Base-by-base conservation (phyloP, 2,797 vertebrate species). In the Parambassis ranga region DNA sequence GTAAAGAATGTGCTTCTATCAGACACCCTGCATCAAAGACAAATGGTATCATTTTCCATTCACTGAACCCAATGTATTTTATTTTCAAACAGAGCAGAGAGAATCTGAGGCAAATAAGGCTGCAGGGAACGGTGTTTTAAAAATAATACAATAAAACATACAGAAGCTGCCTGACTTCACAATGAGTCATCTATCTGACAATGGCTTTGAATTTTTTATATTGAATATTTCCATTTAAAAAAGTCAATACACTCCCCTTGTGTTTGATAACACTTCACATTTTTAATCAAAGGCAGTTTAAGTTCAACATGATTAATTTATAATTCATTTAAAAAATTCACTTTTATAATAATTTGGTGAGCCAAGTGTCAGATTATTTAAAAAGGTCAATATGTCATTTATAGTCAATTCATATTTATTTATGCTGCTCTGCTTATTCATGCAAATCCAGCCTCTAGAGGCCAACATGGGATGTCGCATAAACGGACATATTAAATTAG, bases 11-110 rank as follows among this genome's bases (percentile, higher is more conserved):
- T 1, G 18, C 33, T 35, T 50, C 10, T 81, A n/a, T 57, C 67
- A 33, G 56, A 55, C 32, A 60, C 44, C 37, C 39, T 61, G 49
- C 80, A 55, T 60, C 30, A 59, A 58, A 57, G 41, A 20, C 62
- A 53, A 63, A 58, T 15, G 36, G 65, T 14, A 18, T 48, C 4
- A 75, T 61, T 75, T 74, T 41, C 61, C 41, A 60, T 76, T 72
- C 42, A 68, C n/a, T 72, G 63, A 31, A 42, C 11, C 44, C 42
- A 68, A 24, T 67, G 52, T 61, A 57, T 33, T 44, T 56, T 39
- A 50, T 62, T 47, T 62, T 63, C 66, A 44, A 82, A 83, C 59
- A 71, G 28, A 79, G 20, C n/a, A n/a, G 19, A 39, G 47, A 71
- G 20, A 73, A 38, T 60, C 38, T 19, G 33, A 33, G 6, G 35